Conservation (phyloP, 2,113 vertebrate genomes). For the Hemicordylus capensis region DNA sequence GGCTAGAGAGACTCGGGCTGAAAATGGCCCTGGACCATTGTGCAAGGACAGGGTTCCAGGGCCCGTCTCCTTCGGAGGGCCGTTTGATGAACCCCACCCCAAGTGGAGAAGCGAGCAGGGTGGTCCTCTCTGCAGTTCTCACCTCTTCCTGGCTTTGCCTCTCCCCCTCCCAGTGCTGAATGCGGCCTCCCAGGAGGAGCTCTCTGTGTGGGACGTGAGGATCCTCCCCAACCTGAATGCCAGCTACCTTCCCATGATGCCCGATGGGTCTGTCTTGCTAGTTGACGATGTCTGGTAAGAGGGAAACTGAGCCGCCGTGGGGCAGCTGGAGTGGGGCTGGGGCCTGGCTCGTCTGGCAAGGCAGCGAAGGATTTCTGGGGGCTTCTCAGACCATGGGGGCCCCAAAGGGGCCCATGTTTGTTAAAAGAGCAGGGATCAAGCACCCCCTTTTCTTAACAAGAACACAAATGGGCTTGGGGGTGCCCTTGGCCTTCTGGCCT, state of each 20-base stretch:
- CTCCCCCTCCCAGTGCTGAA: constrained; percentile 79
- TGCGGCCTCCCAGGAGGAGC: constrained; percentile 84
- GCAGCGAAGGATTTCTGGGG: no score
- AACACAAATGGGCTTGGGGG: no score
- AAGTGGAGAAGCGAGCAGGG: neutral
- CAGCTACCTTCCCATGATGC: constrained; percentile 90
- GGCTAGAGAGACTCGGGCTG: no score
- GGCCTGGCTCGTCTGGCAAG: no score
- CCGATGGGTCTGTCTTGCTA: constrained; percentile 87
- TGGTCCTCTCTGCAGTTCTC: neutral
- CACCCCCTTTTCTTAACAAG: neutral
- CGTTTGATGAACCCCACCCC: neutral
- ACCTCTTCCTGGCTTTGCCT: neutral
- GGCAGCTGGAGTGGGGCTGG: rapidly evolving
- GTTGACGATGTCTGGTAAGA: constrained; percentile 90
- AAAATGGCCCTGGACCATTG: no score
- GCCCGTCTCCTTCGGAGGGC: no score
- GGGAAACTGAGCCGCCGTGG: neutral
- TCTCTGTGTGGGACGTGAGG: constrained; percentile 82
- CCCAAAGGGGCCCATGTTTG: no score
- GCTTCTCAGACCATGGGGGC: no score
- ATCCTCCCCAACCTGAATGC: constrained; percentile 90
- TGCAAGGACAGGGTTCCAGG: no score
- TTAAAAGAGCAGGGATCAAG: neutral
- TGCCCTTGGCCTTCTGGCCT: no score